Percentiles rank a stretch among this genome's conserved stretches.
phyloP scores from a whole-genome alignment of 2,888 invertebrate genomes.

The Eulithis testata region DNA sequence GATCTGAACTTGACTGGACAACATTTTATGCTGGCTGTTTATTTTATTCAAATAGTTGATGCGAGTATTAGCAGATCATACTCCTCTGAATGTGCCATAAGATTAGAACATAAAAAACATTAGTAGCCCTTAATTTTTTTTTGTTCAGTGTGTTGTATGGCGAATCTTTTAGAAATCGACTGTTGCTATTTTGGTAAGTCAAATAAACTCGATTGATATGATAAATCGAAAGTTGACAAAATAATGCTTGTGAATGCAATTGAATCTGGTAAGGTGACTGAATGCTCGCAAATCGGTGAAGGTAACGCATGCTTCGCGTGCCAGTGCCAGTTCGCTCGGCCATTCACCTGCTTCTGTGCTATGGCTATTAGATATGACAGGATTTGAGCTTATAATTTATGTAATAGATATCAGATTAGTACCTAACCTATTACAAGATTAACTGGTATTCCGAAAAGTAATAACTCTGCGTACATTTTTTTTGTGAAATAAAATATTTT shows the following conservation, averaged over 20 bases:
- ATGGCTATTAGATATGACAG: slow-evolving; percentile 42
- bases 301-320: slow-evolving; percentile 59
- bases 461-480: too few relatives aligned
- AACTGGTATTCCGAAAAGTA: neutral
- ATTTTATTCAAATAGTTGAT: slow-evolving; percentile 38
- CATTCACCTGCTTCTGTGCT: slow-evolving; percentile 63
- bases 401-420: slow-evolving; percentile 2
- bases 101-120: neutral
- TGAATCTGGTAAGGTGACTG: slow-evolving; percentile 44
- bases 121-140: too few relatives aligned
- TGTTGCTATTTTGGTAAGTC: neutral
- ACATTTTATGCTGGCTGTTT: slow-evolving; percentile 61
- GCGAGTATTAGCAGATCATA: neutral
- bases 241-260: slow-evolving; percentile 29
- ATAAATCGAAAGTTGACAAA: slow-evolving; percentile 22
- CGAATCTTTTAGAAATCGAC: too few relatives aligned
- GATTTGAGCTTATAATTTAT: slow-evolving; percentile 25
- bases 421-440: neutral
- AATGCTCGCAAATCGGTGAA: slow-evolving; percentile 60
- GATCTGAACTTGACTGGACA: slow-evolving; percentile 70
- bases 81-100: neutral
- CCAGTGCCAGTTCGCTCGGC: slow-evolving; percentile 53
- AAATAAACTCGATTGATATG: slow-evolving; percentile 2
- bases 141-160: neutral
- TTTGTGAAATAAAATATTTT: too few relatives aligned